Evolutionary conservation across 35 echinoderm and acorn worm genomes (phyloP).

Genomic region (Lytechinus variegatus): DNA sequence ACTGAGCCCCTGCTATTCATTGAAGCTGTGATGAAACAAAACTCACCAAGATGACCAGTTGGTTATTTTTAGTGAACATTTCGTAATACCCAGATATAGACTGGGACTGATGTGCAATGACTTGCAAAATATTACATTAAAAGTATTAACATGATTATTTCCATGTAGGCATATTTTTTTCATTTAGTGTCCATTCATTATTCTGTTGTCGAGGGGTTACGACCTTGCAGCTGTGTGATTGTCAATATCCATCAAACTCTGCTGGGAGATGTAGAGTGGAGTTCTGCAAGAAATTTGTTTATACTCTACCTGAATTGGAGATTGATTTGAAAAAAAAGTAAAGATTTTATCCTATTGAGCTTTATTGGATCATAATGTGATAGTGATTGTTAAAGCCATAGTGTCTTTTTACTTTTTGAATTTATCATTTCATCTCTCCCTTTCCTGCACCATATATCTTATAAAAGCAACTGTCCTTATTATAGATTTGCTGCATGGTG

Average conservation of each 20-base stretch:
- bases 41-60: background rate
- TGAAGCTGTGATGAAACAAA: background rate
- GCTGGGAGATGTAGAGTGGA: background rate
- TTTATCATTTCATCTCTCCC: too few species aligned
- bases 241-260: background rate
- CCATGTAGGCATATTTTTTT: background rate
- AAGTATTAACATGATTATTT: background rate
- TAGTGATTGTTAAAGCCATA: too few species aligned
- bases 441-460: too few species aligned
- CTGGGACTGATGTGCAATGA: background rate
- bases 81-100: background rate
- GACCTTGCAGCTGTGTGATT: background rate
- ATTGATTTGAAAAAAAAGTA: background rate
- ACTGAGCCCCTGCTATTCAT: background rate
- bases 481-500: too few species aligned
- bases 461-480: too few species aligned
- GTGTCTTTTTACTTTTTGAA: too few species aligned
- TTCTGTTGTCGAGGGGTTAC: background rate
- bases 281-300: background rate
- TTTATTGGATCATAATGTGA: too few species aligned
- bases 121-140: background rate
- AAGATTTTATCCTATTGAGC: background rate
- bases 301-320: background rate
- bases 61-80: background rate
- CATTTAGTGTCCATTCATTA: background rate